Base-by-base conservation (phyloP, 2,113 vertebrate species). In the Myotis davidii region DNA sequence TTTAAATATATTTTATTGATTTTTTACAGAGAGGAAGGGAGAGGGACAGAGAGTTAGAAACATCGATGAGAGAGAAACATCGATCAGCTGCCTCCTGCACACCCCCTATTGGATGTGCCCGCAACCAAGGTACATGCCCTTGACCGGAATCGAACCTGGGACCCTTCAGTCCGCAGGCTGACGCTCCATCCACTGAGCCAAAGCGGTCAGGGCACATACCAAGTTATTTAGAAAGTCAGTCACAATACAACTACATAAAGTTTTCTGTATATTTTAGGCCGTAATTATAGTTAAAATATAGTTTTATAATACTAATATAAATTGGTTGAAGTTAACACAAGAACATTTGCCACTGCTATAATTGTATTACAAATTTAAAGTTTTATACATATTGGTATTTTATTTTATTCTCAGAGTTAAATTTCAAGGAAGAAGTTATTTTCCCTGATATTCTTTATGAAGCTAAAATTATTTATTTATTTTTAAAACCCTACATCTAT, bases 271-370 rank as follows among this genome's bases (percentile, higher is more conserved):
- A 39, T 77, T 86, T 86, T 81, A 21, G 27, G 27, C 23, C 20
- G 21, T 74, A 67, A 39, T 65, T 87, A 85, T 20, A 77, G 12
- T 7, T 89, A 84, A 84, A 59, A 1, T 59, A 14, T 67, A 76
- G 67, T 54, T 95, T 84, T 61, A 76, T 79, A 59, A 95, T 61
- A 88, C 13, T 78, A 77, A 89, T 13, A 92, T 65, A 78, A 89
- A 70, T 42, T 72, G 52, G 34, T 59, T 64, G 42, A 92, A 88
- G 34, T 65, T 39, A 59, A 12, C 59, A 81, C n/a, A 92, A 85
- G 54, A 85, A 79, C 85, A 21, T 59, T 27, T 85, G 25, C 27
- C 54, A 79, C 18, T 81, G 56, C 9, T 81, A 7, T 50, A 84
- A 89, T 0, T 67, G 20, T 54, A 88, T n/a, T 74, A 50, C n/a